phyloP scores from a whole-genome alignment of 2,888 invertebrate species.

The Perizoma affinitatum region DNA sequence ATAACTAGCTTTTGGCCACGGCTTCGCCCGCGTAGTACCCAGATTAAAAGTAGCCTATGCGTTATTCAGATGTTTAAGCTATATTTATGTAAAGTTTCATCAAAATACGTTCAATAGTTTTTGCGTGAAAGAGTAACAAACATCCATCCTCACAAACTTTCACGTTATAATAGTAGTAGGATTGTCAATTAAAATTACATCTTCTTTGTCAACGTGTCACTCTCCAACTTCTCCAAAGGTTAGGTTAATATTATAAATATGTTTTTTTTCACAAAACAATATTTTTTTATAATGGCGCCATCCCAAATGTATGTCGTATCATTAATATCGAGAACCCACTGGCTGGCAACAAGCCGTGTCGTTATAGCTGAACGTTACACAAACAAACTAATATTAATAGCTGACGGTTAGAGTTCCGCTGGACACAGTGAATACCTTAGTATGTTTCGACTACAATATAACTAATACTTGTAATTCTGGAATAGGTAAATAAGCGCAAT shows the following conservation, averaged over 20 bases:
- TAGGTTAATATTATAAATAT: conserved; percentile 6
- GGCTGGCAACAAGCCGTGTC: conserved; percentile 32
- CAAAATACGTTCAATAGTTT: no score
- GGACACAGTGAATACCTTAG: background rate
- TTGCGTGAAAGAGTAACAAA: no score
- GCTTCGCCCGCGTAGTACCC: no score
- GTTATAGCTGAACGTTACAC: conserved; percentile 33
- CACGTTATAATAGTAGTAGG: no score
- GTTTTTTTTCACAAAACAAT: conserved; percentile 1
- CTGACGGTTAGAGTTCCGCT: conserved; percentile 22
- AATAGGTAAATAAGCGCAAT: no score
- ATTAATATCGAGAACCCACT: conserved; percentile 28
- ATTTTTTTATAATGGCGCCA: conserved; percentile 34
- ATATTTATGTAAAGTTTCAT: no score
- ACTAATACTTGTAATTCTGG: no score
- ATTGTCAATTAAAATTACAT: conserved; percentile 18
- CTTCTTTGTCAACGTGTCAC: conserved; percentile 20
- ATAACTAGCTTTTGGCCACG: no score
- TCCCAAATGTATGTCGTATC: conserved; percentile 24
- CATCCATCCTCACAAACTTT: no score
- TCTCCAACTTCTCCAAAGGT: background rate
- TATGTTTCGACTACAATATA: no score
- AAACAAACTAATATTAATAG: conserved; percentile 38
- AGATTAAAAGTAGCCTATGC: no score
- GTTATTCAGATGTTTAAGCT: no score